Evolutionary conservation across 2,797 vertebrate genomes (phyloP), one percentile per base, ranked within the genome.

Genomic region (Pelobates cultripes): DNA sequence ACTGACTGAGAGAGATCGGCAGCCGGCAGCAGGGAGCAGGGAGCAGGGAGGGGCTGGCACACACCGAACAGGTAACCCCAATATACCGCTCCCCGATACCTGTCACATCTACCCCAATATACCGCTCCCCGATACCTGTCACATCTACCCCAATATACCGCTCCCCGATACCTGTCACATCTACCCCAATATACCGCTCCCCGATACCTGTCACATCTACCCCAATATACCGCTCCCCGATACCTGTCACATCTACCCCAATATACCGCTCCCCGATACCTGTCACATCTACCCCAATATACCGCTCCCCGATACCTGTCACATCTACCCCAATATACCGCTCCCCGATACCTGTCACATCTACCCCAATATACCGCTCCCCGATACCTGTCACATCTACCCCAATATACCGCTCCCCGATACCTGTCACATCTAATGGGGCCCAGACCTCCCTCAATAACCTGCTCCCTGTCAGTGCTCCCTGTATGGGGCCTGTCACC

Each of bases 21-120:
- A 51, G 47, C 45, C 40, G 3, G 63, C 40, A 42, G 42, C 8
- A 40, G 14, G 70, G 14, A 17, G n/a, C n/a, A n/a, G n/a, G n/a
- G n/a, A n/a, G n/a, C n/a, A 68, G 61, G 64, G 14, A 64, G 4
- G 79, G 79, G 66, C 81, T 53, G 73, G 28, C 51, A 75, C 85
- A 75, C 79, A 28, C 28, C 51, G 14, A 15, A 51, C 66, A 8
- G 85, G 81, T 60, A 60, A 5, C 70, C 44, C 7, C 45, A 4
- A 3, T 1, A n/a, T 40, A 7, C n/a, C n/a, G 4, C 61, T 5
- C n/a, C 28, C 10, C 6, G 61, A 10, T 3, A 10, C 28, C 9
- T 10, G 9, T 10, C 45, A 47, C 45, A 47, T 28, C 45, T 10
- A 5, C 45, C 45, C 2, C 28, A 4, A 2, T 57, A 7, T 12